Evolutionary conservation across 2,888 invertebrate genomes (phyloP).

Genomic region (Sipha maydis): DNA sequence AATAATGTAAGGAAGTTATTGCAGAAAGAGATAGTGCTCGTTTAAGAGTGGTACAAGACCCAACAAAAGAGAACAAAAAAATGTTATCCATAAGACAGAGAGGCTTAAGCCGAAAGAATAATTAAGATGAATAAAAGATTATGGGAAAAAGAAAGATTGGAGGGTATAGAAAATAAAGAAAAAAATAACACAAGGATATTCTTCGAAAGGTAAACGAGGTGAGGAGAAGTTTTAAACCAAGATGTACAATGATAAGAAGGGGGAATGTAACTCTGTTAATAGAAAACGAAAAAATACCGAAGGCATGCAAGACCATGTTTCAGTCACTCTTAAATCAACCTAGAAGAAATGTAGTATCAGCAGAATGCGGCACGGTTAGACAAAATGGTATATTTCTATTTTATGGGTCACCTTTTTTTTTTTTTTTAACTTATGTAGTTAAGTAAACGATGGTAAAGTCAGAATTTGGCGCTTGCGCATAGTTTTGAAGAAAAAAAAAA

Average conservation of each 20-base stretch:
- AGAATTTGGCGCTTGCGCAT: too few species aligned
- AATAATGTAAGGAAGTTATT: too few species aligned
- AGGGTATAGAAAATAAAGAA: not conserved
- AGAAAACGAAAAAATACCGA: constrained; percentile 16
- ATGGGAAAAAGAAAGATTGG: constrained; percentile 13
- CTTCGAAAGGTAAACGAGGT: constrained; percentile 2
- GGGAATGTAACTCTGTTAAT: constrained; percentile 19
- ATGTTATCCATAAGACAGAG: too few species aligned
- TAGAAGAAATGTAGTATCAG: constrained; percentile 8
- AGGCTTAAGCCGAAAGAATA: constrained; percentile 1
- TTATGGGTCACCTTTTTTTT: too few species aligned
- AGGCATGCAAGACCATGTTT: constrained; percentile 17
- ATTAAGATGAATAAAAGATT: constrained; percentile 21
- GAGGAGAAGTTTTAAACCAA: constrained; percentile 25
- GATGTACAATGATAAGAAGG: constrained; percentile 35
- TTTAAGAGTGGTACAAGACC: too few species aligned
- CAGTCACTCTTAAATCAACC: constrained; percentile 25
- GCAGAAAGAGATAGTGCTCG: too few species aligned
- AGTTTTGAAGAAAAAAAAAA: too few species aligned
- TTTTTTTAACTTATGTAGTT: too few species aligned
- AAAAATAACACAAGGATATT: not conserved
- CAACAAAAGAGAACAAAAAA: too few species aligned
- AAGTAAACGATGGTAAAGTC: too few species aligned
- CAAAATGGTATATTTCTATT: too few species aligned
- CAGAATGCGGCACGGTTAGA: too few species aligned